phyloP scores from a whole-genome alignment of 2,113 vertebrate genomes.

The Progne subis region DNA sequence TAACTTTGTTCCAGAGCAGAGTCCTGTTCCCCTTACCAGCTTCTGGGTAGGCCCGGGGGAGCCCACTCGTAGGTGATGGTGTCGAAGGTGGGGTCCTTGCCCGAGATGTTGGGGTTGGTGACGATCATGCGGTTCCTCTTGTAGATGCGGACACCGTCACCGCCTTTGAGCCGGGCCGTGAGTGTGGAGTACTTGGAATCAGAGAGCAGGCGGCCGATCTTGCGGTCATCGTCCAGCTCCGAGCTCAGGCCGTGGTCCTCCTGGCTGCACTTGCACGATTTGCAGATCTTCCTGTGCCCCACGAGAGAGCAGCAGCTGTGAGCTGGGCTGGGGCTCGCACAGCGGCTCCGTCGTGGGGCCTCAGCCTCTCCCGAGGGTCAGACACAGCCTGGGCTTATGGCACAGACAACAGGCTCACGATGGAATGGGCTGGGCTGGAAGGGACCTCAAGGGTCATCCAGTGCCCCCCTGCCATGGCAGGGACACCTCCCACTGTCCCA shows the following conservation, averaged over 20 bases:
- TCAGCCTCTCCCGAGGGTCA: neutral
- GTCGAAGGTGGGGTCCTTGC: constrained; percentile 95
- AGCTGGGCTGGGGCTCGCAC: neutral
- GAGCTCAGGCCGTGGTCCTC: constrained; percentile 83
- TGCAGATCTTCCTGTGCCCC: constrained; percentile 85
- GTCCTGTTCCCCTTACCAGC: constrained; percentile 79
- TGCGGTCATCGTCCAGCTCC: constrained; percentile 84
- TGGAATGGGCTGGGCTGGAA: neutral
- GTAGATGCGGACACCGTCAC: constrained; percentile 86
- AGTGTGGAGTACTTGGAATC: constrained; percentile 83
- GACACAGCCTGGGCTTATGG: neutral
- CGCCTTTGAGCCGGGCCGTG: constrained; percentile 89
- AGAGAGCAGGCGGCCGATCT: constrained; percentile 85
- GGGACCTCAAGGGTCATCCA: fast-evolving
- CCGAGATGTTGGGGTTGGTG: constrained; percentile 90
- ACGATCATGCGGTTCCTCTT: constrained; percentile 97
- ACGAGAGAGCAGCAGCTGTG: neutral
- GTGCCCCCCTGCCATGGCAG: neutral
- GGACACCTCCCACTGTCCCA: neutral
- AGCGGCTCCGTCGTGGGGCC: neutral
- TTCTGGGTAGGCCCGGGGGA: constrained; percentile 90
- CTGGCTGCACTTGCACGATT: constrained; percentile 84
- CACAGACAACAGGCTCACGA: neutral
- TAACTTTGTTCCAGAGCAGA: fast-evolving
- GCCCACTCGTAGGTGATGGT: constrained; percentile 95